phyloP scores from a whole-genome alignment of 2,797 vertebrate genomes.

The Gambusia yucatana region DNA sequence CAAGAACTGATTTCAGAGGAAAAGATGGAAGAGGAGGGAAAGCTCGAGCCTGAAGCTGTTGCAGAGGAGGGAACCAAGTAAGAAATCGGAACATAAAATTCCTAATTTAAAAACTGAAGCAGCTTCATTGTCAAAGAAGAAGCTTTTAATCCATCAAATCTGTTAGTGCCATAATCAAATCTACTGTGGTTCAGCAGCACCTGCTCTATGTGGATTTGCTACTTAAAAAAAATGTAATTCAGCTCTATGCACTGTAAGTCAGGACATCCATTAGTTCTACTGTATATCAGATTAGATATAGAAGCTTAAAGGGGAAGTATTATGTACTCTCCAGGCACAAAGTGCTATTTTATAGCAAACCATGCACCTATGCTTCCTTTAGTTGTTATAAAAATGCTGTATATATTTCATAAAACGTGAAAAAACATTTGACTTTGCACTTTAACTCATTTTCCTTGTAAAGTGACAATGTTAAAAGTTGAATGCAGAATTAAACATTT shows the following conservation, averaged over 20 bases:
- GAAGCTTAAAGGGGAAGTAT: not conserved
- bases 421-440: too few relatives aligned
- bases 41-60: slow-evolving; percentile 91
- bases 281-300: not conserved
- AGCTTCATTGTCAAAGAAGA: not conserved
- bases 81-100: slow-evolving; percentile 40
- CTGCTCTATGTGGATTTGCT: not conserved
- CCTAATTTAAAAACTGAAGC: not conserved
- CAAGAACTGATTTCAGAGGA: slow-evolving; percentile 93
- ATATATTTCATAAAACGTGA: too few relatives aligned
- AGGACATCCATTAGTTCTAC: not conserved
- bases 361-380: too few relatives aligned
- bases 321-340: too few relatives aligned
- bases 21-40: slow-evolving; percentile 97
- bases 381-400: too few relatives aligned
- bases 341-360: too few relatives aligned
- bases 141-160: not conserved
- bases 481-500: not conserved
- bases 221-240: not conserved
- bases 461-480: not conserved
- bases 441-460: not conserved
- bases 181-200: not conserved
- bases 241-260: not conserved
- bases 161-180: not conserved
- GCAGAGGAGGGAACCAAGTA: slow-evolving; percentile 93